phyloP scores from a whole-genome alignment of 2,888 invertebrate genomes.

The Antheraea assamensis region DNA sequence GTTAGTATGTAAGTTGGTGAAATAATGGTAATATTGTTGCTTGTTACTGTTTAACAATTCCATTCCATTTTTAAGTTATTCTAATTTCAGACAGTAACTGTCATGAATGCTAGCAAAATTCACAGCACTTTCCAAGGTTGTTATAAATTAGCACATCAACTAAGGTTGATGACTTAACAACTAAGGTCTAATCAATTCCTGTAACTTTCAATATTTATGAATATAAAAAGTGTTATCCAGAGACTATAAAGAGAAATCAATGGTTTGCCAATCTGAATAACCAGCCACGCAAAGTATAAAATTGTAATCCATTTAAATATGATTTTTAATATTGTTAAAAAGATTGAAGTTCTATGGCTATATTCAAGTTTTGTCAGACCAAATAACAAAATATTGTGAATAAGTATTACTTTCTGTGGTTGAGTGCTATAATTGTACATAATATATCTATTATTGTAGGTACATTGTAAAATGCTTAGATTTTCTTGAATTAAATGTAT shows the following conservation, averaged over 20 bases:
- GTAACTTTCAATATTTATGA: background rate
- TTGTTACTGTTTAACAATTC: conserved; percentile 62
- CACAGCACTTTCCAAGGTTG: background rate
- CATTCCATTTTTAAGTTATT: conserved; percentile 64
- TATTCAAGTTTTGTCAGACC: background rate
- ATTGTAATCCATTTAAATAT: background rate
- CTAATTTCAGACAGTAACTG: conserved; percentile 17
- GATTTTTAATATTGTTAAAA: background rate
- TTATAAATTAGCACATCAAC: conserved; percentile 2
- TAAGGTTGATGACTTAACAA: background rate
- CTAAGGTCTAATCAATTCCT: background rate
- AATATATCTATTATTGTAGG: conserved; percentile 44
- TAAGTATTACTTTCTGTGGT: conserved; percentile 30
- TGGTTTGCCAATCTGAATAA: background rate
- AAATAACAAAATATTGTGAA: conserved; percentile 20
- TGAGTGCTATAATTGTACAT: conserved; percentile 47
- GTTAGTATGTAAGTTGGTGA: conserved; percentile 72
- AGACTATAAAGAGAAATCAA: background rate
- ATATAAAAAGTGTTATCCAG: background rate
- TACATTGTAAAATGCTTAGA: conserved; percentile 69
- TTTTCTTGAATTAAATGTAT: conserved; percentile 71
- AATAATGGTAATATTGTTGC: conserved; percentile 44
- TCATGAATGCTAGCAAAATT: conserved; percentile 22
- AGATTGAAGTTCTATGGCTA: background rate
- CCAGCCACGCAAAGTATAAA: background rate